These are phyloP conservation scores for Malurus alboscapulatus DNA, from an alignment of 2,113 vertebrate genomes.

Conservation along the genomic window DNA sequence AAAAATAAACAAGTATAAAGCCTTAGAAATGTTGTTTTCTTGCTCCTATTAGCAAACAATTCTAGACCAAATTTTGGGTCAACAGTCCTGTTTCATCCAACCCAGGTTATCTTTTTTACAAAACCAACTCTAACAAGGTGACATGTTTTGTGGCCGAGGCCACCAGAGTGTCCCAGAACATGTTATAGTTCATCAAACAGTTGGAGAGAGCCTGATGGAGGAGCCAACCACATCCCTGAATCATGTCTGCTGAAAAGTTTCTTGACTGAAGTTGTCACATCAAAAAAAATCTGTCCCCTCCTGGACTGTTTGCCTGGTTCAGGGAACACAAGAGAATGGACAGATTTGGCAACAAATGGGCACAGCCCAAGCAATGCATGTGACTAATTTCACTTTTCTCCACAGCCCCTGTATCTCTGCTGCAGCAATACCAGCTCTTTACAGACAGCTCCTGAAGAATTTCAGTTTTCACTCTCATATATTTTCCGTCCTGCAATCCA, in stretches of 20 bases:
- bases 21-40: neutral
- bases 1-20: neutral
- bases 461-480: neutral
- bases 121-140: neutral
- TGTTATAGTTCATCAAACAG: neutral
- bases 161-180: neutral
- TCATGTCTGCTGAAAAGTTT: neutral
- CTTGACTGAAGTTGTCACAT: neutral
- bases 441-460: neutral
- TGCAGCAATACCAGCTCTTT: neutral
- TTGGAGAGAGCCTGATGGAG: neutral
- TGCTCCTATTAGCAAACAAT: neutral
- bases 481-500: neutral
- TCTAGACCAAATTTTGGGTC: neutral
- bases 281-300: neutral
- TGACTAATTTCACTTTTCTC: neutral
- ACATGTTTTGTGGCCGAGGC: neutral
- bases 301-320: neutral
- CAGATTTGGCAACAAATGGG: neutral
- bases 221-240: neutral
- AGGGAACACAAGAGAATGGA: neutral
- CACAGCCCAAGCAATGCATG: neutral
- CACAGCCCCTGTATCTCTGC: neutral
- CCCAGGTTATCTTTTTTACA: neutral
- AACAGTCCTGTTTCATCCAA: neutral